Percentiles rank a stretch among this genome's conserved stretches.
These are phyloP conservation scores for Cyclura pinguis DNA, from an alignment of 2,797 vertebrate genomes.

Conservation along the genomic window DNA sequence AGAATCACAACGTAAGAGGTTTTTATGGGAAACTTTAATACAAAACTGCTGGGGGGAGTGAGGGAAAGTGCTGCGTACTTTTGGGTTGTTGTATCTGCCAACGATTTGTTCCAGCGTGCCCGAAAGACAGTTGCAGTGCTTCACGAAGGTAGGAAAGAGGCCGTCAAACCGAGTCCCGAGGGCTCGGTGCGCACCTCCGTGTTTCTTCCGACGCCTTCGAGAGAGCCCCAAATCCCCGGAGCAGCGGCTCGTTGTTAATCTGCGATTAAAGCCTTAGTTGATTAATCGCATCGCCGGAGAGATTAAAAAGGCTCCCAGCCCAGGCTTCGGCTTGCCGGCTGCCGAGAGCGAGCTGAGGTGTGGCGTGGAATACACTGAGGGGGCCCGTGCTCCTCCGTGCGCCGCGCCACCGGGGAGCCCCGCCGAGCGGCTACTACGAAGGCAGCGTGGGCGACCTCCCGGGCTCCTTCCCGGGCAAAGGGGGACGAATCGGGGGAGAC, in stretches of 20 bases:
- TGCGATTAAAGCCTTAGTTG: constrained; percentile 25
- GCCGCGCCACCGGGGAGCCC: too few species aligned
- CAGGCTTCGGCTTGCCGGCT: background rate
- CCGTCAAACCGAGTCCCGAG: background rate
- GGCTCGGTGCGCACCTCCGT: background rate
- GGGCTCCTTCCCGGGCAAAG: too few species aligned
- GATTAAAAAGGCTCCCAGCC: background rate
- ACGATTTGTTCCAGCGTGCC: background rate
- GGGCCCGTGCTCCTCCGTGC: background rate
- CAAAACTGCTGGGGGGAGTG: too few species aligned
- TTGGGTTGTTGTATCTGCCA: too few species aligned
- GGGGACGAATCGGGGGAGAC: too few species aligned
- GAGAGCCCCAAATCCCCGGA: background rate
- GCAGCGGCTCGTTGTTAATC: constrained; percentile 13
- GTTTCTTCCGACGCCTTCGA: background rate
- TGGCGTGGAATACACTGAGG: background rate
- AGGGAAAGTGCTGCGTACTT: too few species aligned
- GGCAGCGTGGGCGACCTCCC: too few species aligned
- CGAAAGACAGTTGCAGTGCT: background rate
- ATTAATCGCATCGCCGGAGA: constrained; percentile 10
- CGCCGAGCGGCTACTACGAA: background rate
- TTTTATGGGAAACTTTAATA: background rate
- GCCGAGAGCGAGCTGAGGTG: background rate
- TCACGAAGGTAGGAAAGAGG: background rate
- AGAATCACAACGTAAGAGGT: too few species aligned